Evolutionary conservation across 2,113 vertebrate genomes (phyloP), one percentile per base, ranked within the genome.

Genomic region (Sakesphorus luctuosus): DNA sequence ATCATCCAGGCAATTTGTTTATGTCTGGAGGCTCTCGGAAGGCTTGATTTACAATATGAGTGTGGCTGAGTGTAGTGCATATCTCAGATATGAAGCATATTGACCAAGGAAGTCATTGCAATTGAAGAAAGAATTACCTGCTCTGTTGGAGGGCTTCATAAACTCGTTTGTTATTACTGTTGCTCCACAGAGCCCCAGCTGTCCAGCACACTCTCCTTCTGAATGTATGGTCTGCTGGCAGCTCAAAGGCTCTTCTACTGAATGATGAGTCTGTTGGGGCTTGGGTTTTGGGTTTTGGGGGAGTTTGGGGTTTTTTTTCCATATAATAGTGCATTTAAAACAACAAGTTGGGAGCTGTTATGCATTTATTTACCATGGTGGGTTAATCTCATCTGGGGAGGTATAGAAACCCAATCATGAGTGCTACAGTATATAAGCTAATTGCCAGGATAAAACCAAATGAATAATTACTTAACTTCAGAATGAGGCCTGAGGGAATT

Each of bases 401-500:
- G 94, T 98, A 97, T 97, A 98, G 98, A 98, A 98, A 97, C 93
- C 96, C 96, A 97, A 95, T 98, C 98, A 98, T 92, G 97, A 98
- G 97, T 96, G 97, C 97, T 98, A 98, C 97, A 98, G 97, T 98
- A 98, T 98, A 98, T 97, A 98, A 98, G 97, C 96, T 98, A 98
- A 98, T 98, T 98, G 98, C 98, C 95, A 97, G 98, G 98, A 98
- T 98, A 98, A 98, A 98, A 97, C 98, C 97, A 98, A 98, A 98
- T 98, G 98, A 98, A 98, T 98, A 98, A 98, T 98, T 98, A 98
- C 98, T 98, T 98, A 98, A 98, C 97, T 98, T 96, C 96, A 98
- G 97, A 98, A 98, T 98, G 98, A 98, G 98, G 97, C 98, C 98
- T 97, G 95, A 56, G 98, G 98, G 98, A 98, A 97, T 98, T 98